Base-by-base conservation (phyloP, 2,888 invertebrate species). In the Nudaria mundana region DNA sequence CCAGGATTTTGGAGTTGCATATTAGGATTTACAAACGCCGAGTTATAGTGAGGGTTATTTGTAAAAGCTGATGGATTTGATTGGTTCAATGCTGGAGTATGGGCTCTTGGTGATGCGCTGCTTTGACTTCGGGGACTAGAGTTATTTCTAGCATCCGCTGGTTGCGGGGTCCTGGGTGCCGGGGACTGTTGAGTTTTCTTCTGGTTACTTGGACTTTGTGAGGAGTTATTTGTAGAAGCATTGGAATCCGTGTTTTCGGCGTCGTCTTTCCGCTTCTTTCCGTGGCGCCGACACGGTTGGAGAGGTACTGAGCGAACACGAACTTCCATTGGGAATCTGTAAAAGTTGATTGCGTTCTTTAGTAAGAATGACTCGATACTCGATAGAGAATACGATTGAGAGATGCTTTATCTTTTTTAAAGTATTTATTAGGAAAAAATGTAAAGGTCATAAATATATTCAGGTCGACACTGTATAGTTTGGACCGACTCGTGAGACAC, bases 301-400 rank as follows among this genome's bases (percentile, higher is more conserved):
- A 97, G 81, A 0, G 97, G 97, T 6, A 94, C 94, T 2, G 95
- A 94, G 38, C 97, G 91, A 14, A 97, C 94, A 53, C 97, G 91
- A 13, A 97, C 95, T 81, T 96, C 95, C 85, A 96, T 94, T 29
- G 96, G 94, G 76, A 93, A 98, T 80, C 95, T 96, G 70, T 34
- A 88, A 78, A 13, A 49, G 45, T n/a, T n/a, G n/a, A n/a, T n/a
- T n/a, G n/a, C n/a, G n/a, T n/a, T n/a, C n/a, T n/a, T n/a, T n/a
- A n/a, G n/a, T n/a, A n/a, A n/a, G n/a, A n/a, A n/a, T n/a, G n/a
- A n/a, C n/a, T n/a, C n/a, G n/a, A n/a, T n/a, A n/a, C n/a, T n/a
- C n/a, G n/a, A n/a, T n/a, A n/a, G n/a, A n/a, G n/a, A n/a, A n/a
- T n/a, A n/a, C n/a, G n/a, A n/a, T n/a, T n/a, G n/a, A n/a, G n/a